Evolutionary conservation across 2,888 invertebrate genomes (phyloP).

Genomic region (Lamellibrachia columna): DNA sequence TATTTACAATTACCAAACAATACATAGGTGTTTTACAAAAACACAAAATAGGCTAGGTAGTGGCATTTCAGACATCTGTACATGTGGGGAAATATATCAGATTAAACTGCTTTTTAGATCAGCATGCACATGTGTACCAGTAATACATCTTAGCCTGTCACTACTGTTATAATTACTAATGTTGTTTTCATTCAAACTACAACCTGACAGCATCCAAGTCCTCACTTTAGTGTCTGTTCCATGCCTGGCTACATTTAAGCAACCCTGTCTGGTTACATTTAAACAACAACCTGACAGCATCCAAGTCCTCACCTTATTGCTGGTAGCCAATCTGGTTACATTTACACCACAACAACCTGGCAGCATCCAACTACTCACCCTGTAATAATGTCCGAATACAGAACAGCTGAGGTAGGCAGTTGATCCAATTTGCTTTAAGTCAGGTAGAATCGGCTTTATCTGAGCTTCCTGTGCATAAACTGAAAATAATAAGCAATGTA

Average conservation of each 20-base stretch:
- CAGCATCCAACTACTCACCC: too few relatives aligned
- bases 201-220: not conserved
- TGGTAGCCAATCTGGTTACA: constrained; percentile 39
- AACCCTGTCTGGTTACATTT: constrained; percentile 40
- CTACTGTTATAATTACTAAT: constrained; percentile 37
- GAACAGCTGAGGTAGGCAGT: constrained; percentile 62
- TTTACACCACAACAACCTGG: too few relatives aligned
- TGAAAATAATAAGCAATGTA: constrained; percentile 28
- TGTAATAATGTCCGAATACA: not conserved
- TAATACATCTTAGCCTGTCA: too few relatives aligned
- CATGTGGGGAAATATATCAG: too few relatives aligned
- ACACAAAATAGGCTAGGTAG: too few relatives aligned
- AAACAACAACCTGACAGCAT: not conserved
- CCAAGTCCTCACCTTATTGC: constrained; percentile 33
- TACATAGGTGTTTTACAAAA: too few relatives aligned
- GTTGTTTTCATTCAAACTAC: constrained; percentile 31
- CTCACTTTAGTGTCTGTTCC: constrained; percentile 34
- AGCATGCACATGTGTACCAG: constrained; percentile 22
- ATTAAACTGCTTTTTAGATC: too few relatives aligned
- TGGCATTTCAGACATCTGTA: too few relatives aligned
- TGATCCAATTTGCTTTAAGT: constrained; percentile 58
- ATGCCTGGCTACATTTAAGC: too few relatives aligned
- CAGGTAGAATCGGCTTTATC: constrained; percentile 61
- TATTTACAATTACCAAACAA: too few relatives aligned
- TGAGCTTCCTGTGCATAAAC: constrained; percentile 51